A percentile compares a stretch with the other conserved stretches of the same genome.
These are phyloP conservation scores for Gambusia yucatana DNA, from an alignment of 2,797 vertebrate species.

Conservation along the genomic window DNA sequence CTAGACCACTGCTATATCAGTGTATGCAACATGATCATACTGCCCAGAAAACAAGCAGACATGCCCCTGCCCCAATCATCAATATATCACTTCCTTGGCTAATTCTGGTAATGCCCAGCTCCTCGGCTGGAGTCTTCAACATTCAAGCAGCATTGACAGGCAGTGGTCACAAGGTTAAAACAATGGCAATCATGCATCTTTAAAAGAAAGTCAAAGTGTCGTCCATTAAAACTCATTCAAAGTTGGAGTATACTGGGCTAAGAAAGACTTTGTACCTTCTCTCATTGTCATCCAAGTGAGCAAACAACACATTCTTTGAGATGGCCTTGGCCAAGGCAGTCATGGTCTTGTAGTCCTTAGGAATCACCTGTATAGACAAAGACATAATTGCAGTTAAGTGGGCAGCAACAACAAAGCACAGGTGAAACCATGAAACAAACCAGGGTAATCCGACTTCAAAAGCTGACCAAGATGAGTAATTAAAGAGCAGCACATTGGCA, in stretches of 20 bases:
- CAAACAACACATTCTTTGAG: slow-evolving; percentile 96
- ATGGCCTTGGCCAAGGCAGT: slow-evolving; percentile 97
- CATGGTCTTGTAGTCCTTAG: slow-evolving; percentile 99
- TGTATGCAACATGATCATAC: slow-evolving; percentile 51
- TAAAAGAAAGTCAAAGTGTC: slow-evolving; percentile 18
- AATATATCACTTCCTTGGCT: slow-evolving; percentile 19
- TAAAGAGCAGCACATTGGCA: slow-evolving; percentile 72
- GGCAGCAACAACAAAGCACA: slow-evolving; percentile 47
- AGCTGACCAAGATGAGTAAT: slow-evolving; percentile 65
- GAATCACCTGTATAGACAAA: slow-evolving; percentile 88
- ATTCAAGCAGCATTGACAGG: slow-evolving; percentile 66
- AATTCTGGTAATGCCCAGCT: slow-evolving; percentile 38
- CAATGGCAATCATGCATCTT: slow-evolving; percentile 13
- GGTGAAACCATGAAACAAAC: slow-evolving; percentile 71
- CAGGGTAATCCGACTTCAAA: slow-evolving; percentile 63
- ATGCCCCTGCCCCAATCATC: slow-evolving; percentile 20
- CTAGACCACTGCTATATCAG: slow-evolving; percentile 50
- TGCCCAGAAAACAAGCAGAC: slow-evolving; percentile 40
- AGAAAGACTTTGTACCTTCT: slow-evolving; percentile 84
- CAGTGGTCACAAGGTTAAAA: slow-evolving; percentile 53
- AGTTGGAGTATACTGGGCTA: neutral
- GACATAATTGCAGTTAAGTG: slow-evolving; percentile 35
- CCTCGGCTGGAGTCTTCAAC: slow-evolving; percentile 1
- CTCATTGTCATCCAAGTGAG: slow-evolving; percentile 97
- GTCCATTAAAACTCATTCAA: neutral